These are phyloP conservation scores for Chesias legatella DNA, from an alignment of 2,888 invertebrate genomes.

Conservation along the genomic window DNA sequence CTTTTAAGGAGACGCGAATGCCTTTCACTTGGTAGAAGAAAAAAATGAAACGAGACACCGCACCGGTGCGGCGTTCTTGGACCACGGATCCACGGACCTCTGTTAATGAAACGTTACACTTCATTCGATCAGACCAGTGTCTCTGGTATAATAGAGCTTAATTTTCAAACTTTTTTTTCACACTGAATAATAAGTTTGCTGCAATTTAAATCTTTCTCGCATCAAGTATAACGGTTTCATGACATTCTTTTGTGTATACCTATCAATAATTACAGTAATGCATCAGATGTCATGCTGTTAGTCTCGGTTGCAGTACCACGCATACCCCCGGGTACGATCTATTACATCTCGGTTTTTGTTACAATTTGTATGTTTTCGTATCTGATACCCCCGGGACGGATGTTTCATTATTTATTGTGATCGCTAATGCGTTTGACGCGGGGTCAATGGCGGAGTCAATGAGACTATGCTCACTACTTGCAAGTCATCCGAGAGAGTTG, in stretches of 20 bases:
- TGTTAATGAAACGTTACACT: slow-evolving; percentile 69
- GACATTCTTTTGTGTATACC: slow-evolving; percentile 5
- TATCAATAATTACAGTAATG: slow-evolving; percentile 14
- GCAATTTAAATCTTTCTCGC: not conserved
- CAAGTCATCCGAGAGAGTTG: slow-evolving; percentile 72
- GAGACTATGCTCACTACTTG: slow-evolving; percentile 69
- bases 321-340: slow-evolving; percentile 61
- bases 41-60: slow-evolving; percentile 69
- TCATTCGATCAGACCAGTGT: slow-evolving; percentile 61
- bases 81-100: slow-evolving; percentile 43
- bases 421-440: slow-evolving; percentile 53
- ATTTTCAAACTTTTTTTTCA: slow-evolving; percentile 14
- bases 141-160: slow-evolving; percentile 38
- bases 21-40: slow-evolving; percentile 67
- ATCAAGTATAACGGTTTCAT: slow-evolving; percentile 13
- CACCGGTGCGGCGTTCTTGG: slow-evolving; percentile 60
- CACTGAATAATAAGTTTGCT: not conserved
- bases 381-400: slow-evolving; percentile 60
- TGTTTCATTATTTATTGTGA: slow-evolving; percentile 71
- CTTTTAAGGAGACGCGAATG: slow-evolving; percentile 69
- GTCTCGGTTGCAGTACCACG: slow-evolving; percentile 36
- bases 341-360: slow-evolving; percentile 52
- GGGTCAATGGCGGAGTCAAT: slow-evolving; percentile 76
- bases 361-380: slow-evolving; percentile 47
- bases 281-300: slow-evolving; percentile 43